Evolutionary conservation across 1,140 invertebrate species (phyloP).

Genomic region (Reticulitermes speratus): DNA sequence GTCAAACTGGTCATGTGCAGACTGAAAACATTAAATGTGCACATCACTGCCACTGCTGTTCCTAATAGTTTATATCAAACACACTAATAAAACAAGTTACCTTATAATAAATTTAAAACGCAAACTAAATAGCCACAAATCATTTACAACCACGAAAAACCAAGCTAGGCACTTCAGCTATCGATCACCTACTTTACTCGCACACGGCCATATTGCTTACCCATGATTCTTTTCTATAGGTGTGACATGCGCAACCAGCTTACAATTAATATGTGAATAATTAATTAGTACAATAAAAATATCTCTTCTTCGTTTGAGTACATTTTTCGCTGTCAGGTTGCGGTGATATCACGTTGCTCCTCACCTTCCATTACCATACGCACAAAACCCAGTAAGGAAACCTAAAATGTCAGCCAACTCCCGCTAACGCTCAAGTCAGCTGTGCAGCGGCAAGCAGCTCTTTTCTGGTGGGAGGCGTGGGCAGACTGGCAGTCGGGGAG

Average conservation of each 20-base stretch:
- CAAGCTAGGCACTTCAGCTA: background rate
- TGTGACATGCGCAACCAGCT: conserved; percentile 43
- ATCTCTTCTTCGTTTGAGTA: conserved; percentile 42
- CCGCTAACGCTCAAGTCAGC: conserved; percentile 25
- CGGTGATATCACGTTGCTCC: conserved; percentile 26
- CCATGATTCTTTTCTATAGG: conserved; percentile 30
- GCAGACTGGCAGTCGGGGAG: conserved; percentile 32
- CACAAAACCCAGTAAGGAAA: background rate
- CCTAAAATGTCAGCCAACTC: conserved; percentile 18
- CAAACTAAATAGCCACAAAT: background rate
- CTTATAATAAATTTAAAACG: background rate
- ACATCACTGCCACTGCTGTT: background rate
- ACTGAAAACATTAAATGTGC: background rate
- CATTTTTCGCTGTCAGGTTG: conserved; percentile 38
- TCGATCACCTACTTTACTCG: background rate
- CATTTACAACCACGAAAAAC: background rate
- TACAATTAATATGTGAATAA: conserved; percentile 47
- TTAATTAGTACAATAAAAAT: conserved; percentile 47
- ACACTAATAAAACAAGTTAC: background rate
- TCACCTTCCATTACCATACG: conserved; percentile 3
- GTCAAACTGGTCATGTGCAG: background rate
- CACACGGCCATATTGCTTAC: conserved; percentile 30
- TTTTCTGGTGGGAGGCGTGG: conserved; percentile 31
- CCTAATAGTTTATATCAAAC: background rate
- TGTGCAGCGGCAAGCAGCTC: conserved; percentile 23